Evolutionary conservation across 64 coral and sea anemone species (phyloP), one percentile per base, ranked within the genome.

Genomic region (Montipora capricornis): DNA sequence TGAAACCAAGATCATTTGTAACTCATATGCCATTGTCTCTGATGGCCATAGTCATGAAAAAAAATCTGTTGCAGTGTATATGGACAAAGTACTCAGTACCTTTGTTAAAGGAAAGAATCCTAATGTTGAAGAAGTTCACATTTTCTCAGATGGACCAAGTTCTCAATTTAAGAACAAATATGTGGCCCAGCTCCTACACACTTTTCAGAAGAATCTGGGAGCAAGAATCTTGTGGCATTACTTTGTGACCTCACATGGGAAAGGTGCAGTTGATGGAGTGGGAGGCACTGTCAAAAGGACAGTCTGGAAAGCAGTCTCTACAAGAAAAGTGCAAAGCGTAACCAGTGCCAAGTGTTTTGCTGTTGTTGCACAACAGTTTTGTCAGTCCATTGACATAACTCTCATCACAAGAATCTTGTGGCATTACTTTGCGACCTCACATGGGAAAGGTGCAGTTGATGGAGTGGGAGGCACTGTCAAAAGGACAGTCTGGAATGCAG

Each of bases 201-300:
- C 75, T 44, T 26, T 94, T 26, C 17, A 94, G n/a, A 46, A 68
- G 6, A 79, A 53, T 37, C 48, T 73, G 51, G 91, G 91, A 5
- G 20, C 86, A 9, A 87, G 44, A 52, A 68, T 93, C 13, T n/a
- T 47, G 20, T 89, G 87, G 87, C 87, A 89, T 75, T 94, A 88
- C 47, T 93, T 93, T 88, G 84, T 76, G 6, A 88, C 84, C 29
- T 88, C 92, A 47, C 77, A 88, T 81, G 84, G 84, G 0, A 93
- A 93, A 64, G 92, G 92, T 51, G 92, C 85, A 73, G 87, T 89
- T n/a, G 73, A 89, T 94, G 92, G 92, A 13, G 55, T 94, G 51
- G 85, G 92, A 20, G 92, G 76, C 20, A 81, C 86, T 81, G 92
- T 94, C 4, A 94, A 94, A 52, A 71, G 92, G 58, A 19, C 70